Percentiles rank a stretch among this genome's conserved stretches.
phyloP scores from a whole-genome alignment of 2,888 invertebrate genomes.

The Diarsia mendica region DNA sequence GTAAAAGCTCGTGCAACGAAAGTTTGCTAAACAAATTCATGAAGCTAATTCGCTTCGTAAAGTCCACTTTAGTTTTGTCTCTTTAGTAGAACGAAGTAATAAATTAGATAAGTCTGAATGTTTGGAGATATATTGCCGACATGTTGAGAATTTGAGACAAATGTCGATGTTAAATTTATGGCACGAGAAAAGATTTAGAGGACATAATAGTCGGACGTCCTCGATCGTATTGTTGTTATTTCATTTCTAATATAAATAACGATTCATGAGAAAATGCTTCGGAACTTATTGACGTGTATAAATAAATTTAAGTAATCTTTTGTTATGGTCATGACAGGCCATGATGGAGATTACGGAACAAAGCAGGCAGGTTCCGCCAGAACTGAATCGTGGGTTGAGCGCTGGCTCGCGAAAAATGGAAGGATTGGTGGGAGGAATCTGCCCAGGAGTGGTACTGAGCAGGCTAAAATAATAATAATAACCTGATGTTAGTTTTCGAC shows the following conservation, averaged over 20 bases:
- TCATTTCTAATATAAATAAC: neutral
- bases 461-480: no score
- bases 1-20: neutral
- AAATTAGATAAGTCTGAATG: slow-evolving; percentile 46
- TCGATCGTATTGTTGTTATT: slow-evolving; percentile 14
- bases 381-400: no score
- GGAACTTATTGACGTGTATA: neutral
- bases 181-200: slow-evolving; percentile 8
- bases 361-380: no score
- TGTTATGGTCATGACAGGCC: no score
- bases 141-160: slow-evolving; percentile 45
- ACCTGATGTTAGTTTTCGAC: no score
- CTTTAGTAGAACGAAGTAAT: slow-evolving; percentile 28
- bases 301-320: neutral
- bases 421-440: no score
- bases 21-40: neutral
- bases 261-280: neutral
- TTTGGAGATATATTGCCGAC: slow-evolving; percentile 46
- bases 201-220: neutral
- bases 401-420: no score
- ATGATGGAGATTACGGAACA: no score
- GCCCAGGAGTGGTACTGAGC: no score
- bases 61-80: neutral
- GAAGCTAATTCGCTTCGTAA: neutral
- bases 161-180: slow-evolving; percentile 46